Conservation (phyloP, 2,113 vertebrate genomes). For the Salvelinus sp. region DNA sequence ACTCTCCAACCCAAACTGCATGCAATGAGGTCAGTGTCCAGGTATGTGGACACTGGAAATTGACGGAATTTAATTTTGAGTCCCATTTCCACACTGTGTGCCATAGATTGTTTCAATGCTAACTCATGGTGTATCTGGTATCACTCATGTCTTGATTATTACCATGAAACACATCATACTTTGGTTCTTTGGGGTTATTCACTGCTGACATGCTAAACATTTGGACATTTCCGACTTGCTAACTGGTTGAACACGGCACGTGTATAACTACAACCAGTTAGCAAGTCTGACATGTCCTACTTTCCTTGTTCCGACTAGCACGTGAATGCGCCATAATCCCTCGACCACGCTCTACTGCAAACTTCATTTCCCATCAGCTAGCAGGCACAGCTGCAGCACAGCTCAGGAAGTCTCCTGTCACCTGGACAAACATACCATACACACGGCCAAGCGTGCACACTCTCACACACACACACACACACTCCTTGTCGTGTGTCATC, state of each 20-base stretch:
- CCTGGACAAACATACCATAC: not conserved
- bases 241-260: too few relatives aligned
- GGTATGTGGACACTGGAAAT: slow-evolving; percentile 46
- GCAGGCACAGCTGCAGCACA: not conserved
- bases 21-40: slow-evolving; percentile 44
- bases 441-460: too few relatives aligned
- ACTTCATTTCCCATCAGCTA: slow-evolving; percentile 17
- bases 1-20: slow-evolving; percentile 39
- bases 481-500: too few relatives aligned
- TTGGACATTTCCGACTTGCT: too few relatives aligned
- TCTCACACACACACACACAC: slow-evolving; percentile 1
- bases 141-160: slow-evolving; percentile 24
- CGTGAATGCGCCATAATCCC: slow-evolving; percentile 4
- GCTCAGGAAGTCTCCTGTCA: not conserved
- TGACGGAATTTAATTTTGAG: slow-evolving; percentile 60
- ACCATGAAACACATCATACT: slow-evolving; percentile 19
- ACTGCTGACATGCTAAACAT: too few relatives aligned
- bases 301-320: too few relatives aligned
- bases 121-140: slow-evolving; percentile 21
- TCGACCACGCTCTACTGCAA: slow-evolving; percentile 7
- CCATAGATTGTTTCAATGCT: slow-evolving; percentile 29
- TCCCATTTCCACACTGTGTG: slow-evolving; percentile 57
- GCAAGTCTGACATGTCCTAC: too few relatives aligned
- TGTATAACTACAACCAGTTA: too few relatives aligned
- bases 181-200: not conserved